phyloP scores from a whole-genome alignment of 1,140 invertebrate species.

The Caligus rogercresseyi region DNA sequence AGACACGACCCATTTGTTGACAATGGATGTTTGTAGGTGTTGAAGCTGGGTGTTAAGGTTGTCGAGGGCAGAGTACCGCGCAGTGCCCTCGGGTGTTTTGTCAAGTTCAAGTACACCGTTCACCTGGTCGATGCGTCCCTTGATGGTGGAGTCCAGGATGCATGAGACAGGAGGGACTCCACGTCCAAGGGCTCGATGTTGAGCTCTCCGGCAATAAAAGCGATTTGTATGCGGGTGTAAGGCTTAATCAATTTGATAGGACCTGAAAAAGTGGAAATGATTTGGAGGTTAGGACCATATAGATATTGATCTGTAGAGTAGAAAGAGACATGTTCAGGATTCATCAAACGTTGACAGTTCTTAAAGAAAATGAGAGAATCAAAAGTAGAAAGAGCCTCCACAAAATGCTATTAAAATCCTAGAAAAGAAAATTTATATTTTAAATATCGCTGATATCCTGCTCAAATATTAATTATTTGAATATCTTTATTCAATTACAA shows the following conservation, averaged over 20 bases:
- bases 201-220: slow-evolving; percentile 90
- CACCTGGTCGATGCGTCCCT: slow-evolving; percentile 88
- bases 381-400: not conserved
- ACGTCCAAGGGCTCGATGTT: slow-evolving; percentile 93
- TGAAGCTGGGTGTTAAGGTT: slow-evolving; percentile 86
- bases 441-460: too few relatives aligned
- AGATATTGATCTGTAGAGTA: too few relatives aligned
- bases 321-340: not conserved
- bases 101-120: slow-evolving; percentile 83
- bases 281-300: too few relatives aligned
- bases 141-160: slow-evolving; percentile 94
- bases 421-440: too few relatives aligned
- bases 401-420: too few relatives aligned
- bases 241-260: slow-evolving; percentile 93
- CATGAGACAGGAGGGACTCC: slow-evolving; percentile 95
- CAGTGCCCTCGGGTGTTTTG: slow-evolving; percentile 55
- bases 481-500: too few relatives aligned
- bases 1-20: slow-evolving; percentile 36
- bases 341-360: too few relatives aligned
- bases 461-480: too few relatives aligned
- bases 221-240: slow-evolving; percentile 93
- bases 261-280: slow-evolving; percentile 33
- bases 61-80: slow-evolving; percentile 77
- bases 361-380: too few relatives aligned
- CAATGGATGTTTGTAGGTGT: slow-evolving; percentile 67